Evolutionary conservation across 2,888 invertebrate genomes (phyloP).

Genomic region (Conomelus anceps): DNA sequence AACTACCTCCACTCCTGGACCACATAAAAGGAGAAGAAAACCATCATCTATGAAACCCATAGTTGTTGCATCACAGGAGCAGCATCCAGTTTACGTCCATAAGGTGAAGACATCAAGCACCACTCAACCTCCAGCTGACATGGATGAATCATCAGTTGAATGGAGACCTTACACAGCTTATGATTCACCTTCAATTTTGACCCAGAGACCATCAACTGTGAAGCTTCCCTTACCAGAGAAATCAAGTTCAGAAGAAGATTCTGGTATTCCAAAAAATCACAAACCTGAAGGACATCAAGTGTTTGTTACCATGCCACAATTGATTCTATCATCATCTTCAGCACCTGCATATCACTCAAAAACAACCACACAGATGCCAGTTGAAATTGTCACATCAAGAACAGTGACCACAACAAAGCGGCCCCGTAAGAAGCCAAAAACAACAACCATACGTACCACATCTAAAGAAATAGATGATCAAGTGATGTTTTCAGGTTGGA

Average conservation of each 20-base stretch:
- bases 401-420: not conserved
- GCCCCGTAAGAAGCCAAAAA: conserved; percentile 7
- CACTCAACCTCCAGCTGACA: conserved; percentile 4
- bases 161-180: not conserved
- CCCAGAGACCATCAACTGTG: not conserved
- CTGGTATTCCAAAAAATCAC: conserved; percentile 8
- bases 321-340: not conserved
- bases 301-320: conserved; percentile 17
- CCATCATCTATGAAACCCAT: conserved; percentile 23
- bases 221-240: conserved; percentile 10
- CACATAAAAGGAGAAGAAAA: conserved; percentile 28
- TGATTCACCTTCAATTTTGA: not conserved
- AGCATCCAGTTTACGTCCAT: conserved; percentile 31
- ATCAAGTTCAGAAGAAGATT: conserved; percentile 9
- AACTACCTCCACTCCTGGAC: conserved; percentile 25
- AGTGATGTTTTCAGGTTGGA: not conserved
- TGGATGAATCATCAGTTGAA: conserved; percentile 1
- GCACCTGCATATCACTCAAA: not conserved
- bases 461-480: not conserved
- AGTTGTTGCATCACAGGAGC: conserved; percentile 21
- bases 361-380: not conserved
- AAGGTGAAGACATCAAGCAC: conserved; percentile 32
- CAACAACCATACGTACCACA: conserved; percentile 2
- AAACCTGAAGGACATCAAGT: conserved; percentile 17
- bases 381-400: not conserved